Evolutionary conservation across 2,888 invertebrate genomes (phyloP).

Genomic region (Gortyna flavago): DNA sequence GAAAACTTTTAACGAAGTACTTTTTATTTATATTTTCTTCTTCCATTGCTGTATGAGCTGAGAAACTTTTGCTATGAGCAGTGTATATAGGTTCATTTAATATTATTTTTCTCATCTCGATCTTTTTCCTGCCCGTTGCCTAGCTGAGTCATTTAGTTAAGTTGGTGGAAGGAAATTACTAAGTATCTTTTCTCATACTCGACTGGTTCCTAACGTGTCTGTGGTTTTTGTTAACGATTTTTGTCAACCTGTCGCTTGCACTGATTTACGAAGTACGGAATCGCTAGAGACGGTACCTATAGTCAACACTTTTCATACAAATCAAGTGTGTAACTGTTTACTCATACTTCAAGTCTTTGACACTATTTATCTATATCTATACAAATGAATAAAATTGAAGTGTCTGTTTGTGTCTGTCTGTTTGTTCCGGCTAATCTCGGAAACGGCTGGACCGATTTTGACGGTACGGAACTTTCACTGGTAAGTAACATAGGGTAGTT

Average conservation of each 20-base stretch:
- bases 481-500: too few relatives aligned
- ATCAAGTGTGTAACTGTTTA: too few relatives aligned
- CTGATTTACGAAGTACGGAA: background rate
- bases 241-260: background rate
- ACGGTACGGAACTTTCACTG: too few relatives aligned
- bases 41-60: conserved; percentile 21
- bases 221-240: background rate
- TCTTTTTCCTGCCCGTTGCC: background rate
- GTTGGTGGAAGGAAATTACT: background rate
- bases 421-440: background rate
- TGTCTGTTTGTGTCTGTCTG: too few relatives aligned
- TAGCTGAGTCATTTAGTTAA: background rate
- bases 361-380: too few relatives aligned
- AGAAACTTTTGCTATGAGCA: conserved; percentile 25
- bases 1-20: too few relatives aligned
- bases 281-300: background rate
- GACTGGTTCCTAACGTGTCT: background rate
- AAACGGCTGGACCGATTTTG: too few relatives aligned
- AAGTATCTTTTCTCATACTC: background rate
- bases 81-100: background rate
- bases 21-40: conserved; percentile 27
- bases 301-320: background rate
- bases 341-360: too few relatives aligned
- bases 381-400: background rate
- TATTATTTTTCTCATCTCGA: background rate